Conservation (phyloP, 2,888 invertebrate species). For the Oscheius sp. region DNA sequence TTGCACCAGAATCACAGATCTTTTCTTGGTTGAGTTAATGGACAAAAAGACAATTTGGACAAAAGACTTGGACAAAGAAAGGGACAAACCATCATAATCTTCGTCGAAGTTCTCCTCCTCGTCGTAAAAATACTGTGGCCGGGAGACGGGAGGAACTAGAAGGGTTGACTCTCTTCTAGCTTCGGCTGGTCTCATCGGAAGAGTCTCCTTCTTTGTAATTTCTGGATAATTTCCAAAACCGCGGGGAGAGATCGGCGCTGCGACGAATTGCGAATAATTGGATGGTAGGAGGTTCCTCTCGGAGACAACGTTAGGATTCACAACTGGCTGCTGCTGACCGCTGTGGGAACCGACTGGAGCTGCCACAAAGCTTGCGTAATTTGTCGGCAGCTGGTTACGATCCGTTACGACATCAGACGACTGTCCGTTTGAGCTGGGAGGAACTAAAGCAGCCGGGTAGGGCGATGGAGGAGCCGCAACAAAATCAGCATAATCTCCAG, state of each 20-base stretch:
- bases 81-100: slow-evolving; percentile 16
- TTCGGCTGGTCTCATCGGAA: neutral
- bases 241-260: slow-evolving; percentile 28
- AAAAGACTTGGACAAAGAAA: neutral
- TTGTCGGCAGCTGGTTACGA: slow-evolving; percentile 16
- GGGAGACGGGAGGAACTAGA: slow-evolving; percentile 15
- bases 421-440: neutral
- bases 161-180: neutral
- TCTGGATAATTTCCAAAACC: slow-evolving; percentile 57
- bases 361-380: slow-evolving; percentile 43
- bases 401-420: neutral
- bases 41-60: neutral
- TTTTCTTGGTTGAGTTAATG: too few relatives aligned
- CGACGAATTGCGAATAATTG: slow-evolving; percentile 45
- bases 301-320: slow-evolving; percentile 13
- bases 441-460: neutral
- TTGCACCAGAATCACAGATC: too few relatives aligned
- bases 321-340: too few relatives aligned
- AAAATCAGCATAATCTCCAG: slow-evolving; percentile 35
- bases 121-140: slow-evolving; percentile 32
- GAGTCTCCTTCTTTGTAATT: slow-evolving; percentile 35
- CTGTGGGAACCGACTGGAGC: slow-evolving; percentile 35
- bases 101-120: too few relatives aligned
- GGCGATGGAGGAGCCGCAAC: slow-evolving; percentile 47
- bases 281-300: slow-evolving; percentile 33